These are phyloP conservation scores for Lepidotrigona ventralis DNA, from an alignment of 1,140 invertebrate genomes.

Conservation along the genomic window DNA sequence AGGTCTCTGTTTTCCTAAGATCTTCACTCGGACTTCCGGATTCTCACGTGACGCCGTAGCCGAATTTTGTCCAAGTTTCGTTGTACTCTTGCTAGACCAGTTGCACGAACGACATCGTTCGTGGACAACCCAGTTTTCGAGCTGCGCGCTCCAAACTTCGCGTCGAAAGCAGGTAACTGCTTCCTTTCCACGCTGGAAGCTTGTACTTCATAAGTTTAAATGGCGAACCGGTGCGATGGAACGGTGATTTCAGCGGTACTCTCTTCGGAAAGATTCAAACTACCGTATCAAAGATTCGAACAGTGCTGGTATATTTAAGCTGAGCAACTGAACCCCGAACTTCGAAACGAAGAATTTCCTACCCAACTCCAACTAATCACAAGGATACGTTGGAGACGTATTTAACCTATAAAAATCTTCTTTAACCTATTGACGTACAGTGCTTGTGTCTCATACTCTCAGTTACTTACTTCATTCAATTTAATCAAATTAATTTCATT, in stretches of 20 bases:
- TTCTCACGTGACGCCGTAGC: not conserved
- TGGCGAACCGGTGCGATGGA: constrained; percentile 2
- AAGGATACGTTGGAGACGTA: not conserved
- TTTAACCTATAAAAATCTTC: not conserved
- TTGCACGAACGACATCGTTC: not conserved
- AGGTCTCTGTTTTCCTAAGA: not conserved
- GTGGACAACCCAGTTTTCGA: constrained; percentile 12
- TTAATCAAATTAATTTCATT: too few relatives aligned
- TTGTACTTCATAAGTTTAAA: constrained; percentile 14
- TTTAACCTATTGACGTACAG: too few relatives aligned
- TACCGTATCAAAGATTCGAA: not conserved
- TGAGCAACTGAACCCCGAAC: not conserved
- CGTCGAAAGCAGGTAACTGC: not conserved
- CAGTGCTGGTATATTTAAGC: not conserved
- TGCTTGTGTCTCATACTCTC: too few relatives aligned
- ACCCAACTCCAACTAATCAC: not conserved
- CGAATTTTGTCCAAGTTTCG: not conserved
- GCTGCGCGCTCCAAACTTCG: not conserved
- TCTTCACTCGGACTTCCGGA: not conserved
- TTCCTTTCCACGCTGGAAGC: constrained; percentile 6
- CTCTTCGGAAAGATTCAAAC: not conserved
- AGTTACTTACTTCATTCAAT: too few relatives aligned
- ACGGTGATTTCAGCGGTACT: constrained; percentile 3
- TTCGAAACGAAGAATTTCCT: not conserved
- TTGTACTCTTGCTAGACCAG: not conserved